Conservation (phyloP, 2,888 invertebrate species). For the Diarsia dahlii region DNA sequence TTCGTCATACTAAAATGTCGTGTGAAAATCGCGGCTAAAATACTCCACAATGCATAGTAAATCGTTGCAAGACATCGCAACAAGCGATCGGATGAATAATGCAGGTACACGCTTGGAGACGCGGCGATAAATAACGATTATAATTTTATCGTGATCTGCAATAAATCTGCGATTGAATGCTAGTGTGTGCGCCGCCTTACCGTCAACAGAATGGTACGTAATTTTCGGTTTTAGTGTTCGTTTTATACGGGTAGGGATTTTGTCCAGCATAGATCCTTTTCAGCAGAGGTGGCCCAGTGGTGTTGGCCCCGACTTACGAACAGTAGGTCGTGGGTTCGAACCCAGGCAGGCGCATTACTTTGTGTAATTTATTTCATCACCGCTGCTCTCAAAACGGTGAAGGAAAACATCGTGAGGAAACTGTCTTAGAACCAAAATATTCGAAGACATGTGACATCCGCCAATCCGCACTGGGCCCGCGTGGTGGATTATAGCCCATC, state of each 20-base stretch:
- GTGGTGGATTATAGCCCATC: no score
- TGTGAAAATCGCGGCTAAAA: slow-evolving; percentile 74
- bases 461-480: no score
- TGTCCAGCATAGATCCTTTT: slow-evolving; percentile 34
- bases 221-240: slow-evolving; percentile 73
- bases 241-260: slow-evolving; percentile 62
- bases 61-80: slow-evolving; percentile 79
- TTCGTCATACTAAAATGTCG: slow-evolving; percentile 74
- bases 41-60: slow-evolving; percentile 81
- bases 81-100: slow-evolving; percentile 84
- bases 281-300: no score
- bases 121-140: slow-evolving; percentile 87
- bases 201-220: slow-evolving; percentile 72
- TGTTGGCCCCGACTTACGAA: no score
- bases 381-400: no score
- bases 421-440: no score
- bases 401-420: no score
- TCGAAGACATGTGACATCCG: no score
- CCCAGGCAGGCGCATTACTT: no score
- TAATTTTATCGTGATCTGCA: slow-evolving; percentile 87
- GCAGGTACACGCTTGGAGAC: slow-evolving; percentile 81
- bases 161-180: slow-evolving; percentile 85
- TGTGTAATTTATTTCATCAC: no score
- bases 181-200: slow-evolving; percentile 67
- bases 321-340: no score